Base-by-base conservation (phyloP, 2,113 vertebrate species). In the Datnioides undecimradiatus region DNA sequence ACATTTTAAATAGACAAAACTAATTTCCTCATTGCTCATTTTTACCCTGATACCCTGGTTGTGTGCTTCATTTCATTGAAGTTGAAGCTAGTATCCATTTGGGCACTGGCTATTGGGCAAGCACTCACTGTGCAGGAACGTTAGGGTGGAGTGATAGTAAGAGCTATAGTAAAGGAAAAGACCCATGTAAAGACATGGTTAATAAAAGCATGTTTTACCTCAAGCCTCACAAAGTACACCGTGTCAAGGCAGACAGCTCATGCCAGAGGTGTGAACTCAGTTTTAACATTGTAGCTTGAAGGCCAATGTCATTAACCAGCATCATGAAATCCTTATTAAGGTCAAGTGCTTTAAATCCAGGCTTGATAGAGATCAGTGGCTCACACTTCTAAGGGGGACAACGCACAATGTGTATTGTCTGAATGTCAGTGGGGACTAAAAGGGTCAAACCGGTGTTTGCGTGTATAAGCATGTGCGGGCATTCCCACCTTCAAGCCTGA, bases 401-500 rank as follows among this genome's bases (percentile, higher is more conserved):
- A 52, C 45, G 4, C 0, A 31, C 19, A 19, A 33, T 46, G 13
- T 41, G 12, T 19, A 40, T 27, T 69, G 34, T 54, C n/a, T 17
- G 48, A 64, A 62, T 43, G 52, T 31, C 52, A 41, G 9, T 11
- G 48, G 25, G 36, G 21, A 27, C 34, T 54, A n/a, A 58, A 1
- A 41, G 43, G 31, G 33, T 70, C 7, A n/a, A 45, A 19, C 16
- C 16, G 59, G 9, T 45, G 19, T 62, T 0, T 12, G 40, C 9
- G 17, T 43, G 34, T 58, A 38, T 14, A n/a, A 21, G 12, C 0
- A 6, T 34, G 4, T 21, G 33, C 11, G 21, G 0, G 6, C 9
- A 16, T 74, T 54, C 93, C 90, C 82, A 99, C 98, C 98, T 96
- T 99, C 98, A 52, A 99, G 96, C 16, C 98, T 93, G 82, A 99